Evolutionary conservation across 2,113 vertebrate genomes (phyloP).

Genomic region (Lichenostomus cassidix): DNA sequence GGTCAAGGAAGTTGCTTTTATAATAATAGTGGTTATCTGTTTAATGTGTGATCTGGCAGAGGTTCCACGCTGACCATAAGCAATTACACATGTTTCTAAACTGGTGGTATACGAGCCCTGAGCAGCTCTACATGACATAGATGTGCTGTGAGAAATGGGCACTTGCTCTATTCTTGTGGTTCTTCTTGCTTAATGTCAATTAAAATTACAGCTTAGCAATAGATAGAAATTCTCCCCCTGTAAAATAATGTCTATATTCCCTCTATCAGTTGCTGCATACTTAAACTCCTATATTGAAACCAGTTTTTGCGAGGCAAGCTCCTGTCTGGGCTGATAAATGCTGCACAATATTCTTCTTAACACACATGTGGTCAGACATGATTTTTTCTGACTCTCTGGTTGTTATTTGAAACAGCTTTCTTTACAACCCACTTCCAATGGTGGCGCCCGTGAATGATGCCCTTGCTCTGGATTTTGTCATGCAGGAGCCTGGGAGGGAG

Average conservation of each 20-base stretch:
- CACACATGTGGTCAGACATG: neutral
- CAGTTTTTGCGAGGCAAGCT: neutral
- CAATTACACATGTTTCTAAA: slow-evolving; percentile 78
- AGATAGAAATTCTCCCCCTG: neutral
- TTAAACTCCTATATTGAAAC: neutral
- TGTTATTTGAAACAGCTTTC: slow-evolving; percentile 28
- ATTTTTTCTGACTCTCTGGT: neutral
- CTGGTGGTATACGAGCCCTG: slow-evolving; percentile 56
- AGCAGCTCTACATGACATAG: slow-evolving; percentile 38
- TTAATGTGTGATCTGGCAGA: slow-evolving; percentile 82
- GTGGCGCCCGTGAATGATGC: neutral
- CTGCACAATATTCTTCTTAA: neutral
- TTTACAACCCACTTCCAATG: neutral
- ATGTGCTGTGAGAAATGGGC: slow-evolving; percentile 69
- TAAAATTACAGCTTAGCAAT: slow-evolving; percentile 66
- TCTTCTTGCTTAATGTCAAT: slow-evolving; percentile 69
- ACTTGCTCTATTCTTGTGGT: slow-evolving; percentile 52
- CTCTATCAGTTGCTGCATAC: neutral
- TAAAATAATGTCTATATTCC: neutral
- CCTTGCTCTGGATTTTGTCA: neutral
- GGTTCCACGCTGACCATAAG: slow-evolving; percentile 68
- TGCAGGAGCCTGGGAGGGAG: neutral
- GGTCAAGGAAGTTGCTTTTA: slow-evolving; percentile 73
- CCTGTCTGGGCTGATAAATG: neutral
- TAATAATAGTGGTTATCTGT: slow-evolving; percentile 79